phyloP scores from a whole-genome alignment of 2,113 vertebrate species.

The Orcinus orca region DNA sequence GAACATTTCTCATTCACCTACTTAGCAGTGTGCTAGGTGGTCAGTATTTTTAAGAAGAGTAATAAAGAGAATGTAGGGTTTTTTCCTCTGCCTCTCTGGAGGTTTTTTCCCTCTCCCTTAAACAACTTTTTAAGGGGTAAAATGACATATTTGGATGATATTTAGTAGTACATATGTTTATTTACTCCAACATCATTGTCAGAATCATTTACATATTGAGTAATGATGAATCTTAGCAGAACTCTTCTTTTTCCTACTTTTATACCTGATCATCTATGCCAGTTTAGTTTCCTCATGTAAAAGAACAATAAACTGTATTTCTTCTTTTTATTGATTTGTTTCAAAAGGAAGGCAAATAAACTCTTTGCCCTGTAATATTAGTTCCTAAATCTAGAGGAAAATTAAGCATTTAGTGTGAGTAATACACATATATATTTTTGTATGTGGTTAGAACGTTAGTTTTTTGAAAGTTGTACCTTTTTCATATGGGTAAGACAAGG shows the following conservation, averaged over 20 bases:
- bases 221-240: not conserved
- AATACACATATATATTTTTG: not conserved
- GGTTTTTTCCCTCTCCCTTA: not conserved
- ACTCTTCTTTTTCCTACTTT: not conserved
- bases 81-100: not conserved
- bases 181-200: not conserved
- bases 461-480: not conserved
- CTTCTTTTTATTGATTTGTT: not conserved
- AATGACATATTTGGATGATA: not conserved
- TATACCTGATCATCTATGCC: not conserved
- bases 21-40: not conserved
- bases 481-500: not conserved
- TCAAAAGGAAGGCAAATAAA: not conserved
- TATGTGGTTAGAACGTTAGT: not conserved
- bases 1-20: not conserved
- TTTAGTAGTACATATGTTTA: not conserved
- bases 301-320: not conserved
- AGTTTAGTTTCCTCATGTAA: not conserved
- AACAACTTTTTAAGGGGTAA: not conserved
- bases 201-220: not conserved
- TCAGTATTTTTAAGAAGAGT: not conserved
- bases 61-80: not conserved
- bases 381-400: slow-evolving; percentile 24
- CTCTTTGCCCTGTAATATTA: not conserved
- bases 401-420: not conserved